Evolutionary conservation across 2,888 invertebrate species (phyloP).

Genomic region (Euzophera pinguis): DNA sequence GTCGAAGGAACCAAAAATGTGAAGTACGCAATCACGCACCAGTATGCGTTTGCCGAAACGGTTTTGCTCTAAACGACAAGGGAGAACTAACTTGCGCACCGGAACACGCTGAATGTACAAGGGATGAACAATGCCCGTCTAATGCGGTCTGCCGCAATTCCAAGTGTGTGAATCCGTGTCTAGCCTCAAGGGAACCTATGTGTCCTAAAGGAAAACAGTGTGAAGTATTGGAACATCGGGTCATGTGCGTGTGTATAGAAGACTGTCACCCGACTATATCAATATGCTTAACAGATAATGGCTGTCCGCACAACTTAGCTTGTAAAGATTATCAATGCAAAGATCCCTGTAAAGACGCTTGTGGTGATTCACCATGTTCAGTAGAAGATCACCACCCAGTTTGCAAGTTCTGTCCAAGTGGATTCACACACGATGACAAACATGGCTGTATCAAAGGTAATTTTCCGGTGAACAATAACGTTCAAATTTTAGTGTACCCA

Average conservation of each 20-base stretch:
- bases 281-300: slow-evolving; percentile 93
- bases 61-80: slow-evolving; percentile 91
- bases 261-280: slow-evolving; percentile 92
- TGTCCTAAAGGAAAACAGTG: slow-evolving; percentile 92
- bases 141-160: slow-evolving; percentile 91
- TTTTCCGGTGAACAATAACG: slow-evolving; percentile 40
- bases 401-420: slow-evolving; percentile 97
- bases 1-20: slow-evolving; percentile 91
- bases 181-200: slow-evolving; percentile 81
- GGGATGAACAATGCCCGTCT: slow-evolving; percentile 90
- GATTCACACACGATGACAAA: slow-evolving; percentile 94
- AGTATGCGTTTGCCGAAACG: slow-evolving; percentile 93
- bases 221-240: slow-evolving; percentile 92
- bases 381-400: slow-evolving; percentile 96
- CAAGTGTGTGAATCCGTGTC: slow-evolving; percentile 93
- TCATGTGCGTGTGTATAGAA: slow-evolving; percentile 91
- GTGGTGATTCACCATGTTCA: slow-evolving; percentile 94
- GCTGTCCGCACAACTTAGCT: slow-evolving; percentile 91
- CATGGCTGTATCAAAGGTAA: slow-evolving; percentile 98
- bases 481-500: slow-evolving; percentile 50
- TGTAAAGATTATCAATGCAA: slow-evolving; percentile 94
- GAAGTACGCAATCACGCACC: slow-evolving; percentile 92
- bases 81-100: slow-evolving; percentile 93
- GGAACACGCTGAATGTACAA: slow-evolving; percentile 88
- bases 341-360: slow-evolving; percentile 92